Conservation (phyloP, 2,113 vertebrate genomes). For the Hystrix cristata region DNA sequence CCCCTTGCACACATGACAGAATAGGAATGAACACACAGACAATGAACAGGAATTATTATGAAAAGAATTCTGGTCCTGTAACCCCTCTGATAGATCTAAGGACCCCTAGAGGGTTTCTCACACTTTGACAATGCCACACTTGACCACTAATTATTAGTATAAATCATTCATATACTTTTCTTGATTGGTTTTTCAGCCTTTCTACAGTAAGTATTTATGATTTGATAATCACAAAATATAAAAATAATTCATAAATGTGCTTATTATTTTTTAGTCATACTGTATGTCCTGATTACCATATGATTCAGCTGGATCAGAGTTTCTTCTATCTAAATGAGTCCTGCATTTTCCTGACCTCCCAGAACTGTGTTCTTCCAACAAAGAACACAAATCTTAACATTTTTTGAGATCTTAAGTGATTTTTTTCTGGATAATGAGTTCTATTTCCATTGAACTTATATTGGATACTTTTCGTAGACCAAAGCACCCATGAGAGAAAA, state of each 20-base stretch:
- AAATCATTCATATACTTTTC: not conserved
- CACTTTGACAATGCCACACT: not conserved
- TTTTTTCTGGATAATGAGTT: no score
- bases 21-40: not conserved
- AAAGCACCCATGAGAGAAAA: no score
- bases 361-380: not conserved
- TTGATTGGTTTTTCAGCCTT: not conserved
- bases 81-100: not conserved
- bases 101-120: not conserved
- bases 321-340: not conserved
- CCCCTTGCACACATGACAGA: not conserved
- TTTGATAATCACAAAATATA: conserved; percentile 1
- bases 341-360: not conserved
- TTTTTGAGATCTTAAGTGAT: no score
- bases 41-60: not conserved
- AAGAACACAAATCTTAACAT: no score
- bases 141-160: not conserved
- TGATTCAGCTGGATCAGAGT: not conserved
- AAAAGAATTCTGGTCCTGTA: not conserved
- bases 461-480: no score
- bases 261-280: not conserved
- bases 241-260: not conserved
- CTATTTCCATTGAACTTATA: no score
- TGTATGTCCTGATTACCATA: not conserved
- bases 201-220: not conserved